Evolutionary conservation across 2,888 invertebrate species (phyloP).

Genomic region (Oscheius onirici): DNA sequence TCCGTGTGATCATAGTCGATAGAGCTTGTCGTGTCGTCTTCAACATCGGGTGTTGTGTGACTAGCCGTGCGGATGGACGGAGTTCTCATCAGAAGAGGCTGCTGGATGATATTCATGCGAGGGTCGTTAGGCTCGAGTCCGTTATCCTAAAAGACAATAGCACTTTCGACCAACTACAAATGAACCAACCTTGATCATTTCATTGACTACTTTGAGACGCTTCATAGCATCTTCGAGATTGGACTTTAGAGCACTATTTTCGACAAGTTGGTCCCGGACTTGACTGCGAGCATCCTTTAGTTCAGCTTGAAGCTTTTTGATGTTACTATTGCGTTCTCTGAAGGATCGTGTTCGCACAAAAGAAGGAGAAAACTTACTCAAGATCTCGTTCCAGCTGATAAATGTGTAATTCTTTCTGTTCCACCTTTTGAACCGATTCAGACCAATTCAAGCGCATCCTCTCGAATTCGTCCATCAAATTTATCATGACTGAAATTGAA

Average conservation of each 20-base stretch:
- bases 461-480: conserved; percentile 24
- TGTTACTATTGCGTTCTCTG: conserved; percentile 11
- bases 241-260: conserved; percentile 48
- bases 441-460: conserved; percentile 19
- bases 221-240: conserved; percentile 48
- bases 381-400: background rate
- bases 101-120: conserved; percentile 3
- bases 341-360: background rate
- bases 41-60: background rate
- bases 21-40: conserved; percentile 42
- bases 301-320: conserved; percentile 37
- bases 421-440: background rate
- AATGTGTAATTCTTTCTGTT: background rate
- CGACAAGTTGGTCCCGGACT: conserved; percentile 44
- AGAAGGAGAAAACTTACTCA: background rate
- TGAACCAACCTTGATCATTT: conserved; percentile 42
- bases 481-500: conserved; percentile 12
- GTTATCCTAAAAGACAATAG: background rate
- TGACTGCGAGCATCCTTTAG: conserved; percentile 53
- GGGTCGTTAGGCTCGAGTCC: background rate
- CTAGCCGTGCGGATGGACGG: conserved; percentile 13
- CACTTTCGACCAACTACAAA: background rate
- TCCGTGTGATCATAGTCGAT: conserved; percentile 52
- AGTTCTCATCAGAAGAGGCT: conserved; percentile 11
- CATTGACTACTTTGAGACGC: conserved; percentile 49